Evolutionary conservation across 1,140 invertebrate species (phyloP), one percentile per base, ranked within the genome.

Genomic region (Goniozus legneri): DNA sequence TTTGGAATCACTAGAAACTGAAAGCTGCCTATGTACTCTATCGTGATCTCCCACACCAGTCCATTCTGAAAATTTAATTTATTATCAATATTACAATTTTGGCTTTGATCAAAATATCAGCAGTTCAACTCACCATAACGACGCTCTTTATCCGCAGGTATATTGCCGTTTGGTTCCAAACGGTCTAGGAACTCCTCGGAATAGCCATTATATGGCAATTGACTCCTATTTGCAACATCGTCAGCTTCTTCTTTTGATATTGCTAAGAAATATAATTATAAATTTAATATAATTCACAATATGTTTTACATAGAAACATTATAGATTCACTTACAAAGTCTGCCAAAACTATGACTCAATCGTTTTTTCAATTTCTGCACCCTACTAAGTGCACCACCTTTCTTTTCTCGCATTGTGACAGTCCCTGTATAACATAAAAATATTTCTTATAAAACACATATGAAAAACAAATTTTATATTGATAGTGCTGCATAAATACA

Each of bases 351-450:
- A 72, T 91, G 87, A 64, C 89, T 92, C 62, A 93, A 83, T 69
- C 90, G 83, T 79, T 92, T 92, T 79, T 89, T 90, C 62, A 93
- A 82, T 77, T 91, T 92, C 73, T 93, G 90, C 75, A 93, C 88
- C 77, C 87, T 82, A 69, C 86, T 89, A 65, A 91, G 80, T 52
- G 88, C 87, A 62, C 89, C 90, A 57, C 88, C 86, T 72, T 92
- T 91, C 77, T 92, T 92, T 76, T 92, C 89, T 73, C 89, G 82
- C 88, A 92, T 92, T 65, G 87, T 88, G 72, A 92, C 87, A 72
- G 78, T 63, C 34, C 71, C 73, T 71, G 50, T 37, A 58, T 55
- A 32, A n/a, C 13, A 14, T 8, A 33, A 13, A 33, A n/a, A n/a
- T n/a, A n/a, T n/a, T n/a, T n/a, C n/a, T n/a, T n/a, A n/a, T n/a